phyloP scores from a whole-genome alignment of 1,140 invertebrate genomes.

The Globodera ellingtonae region DNA sequence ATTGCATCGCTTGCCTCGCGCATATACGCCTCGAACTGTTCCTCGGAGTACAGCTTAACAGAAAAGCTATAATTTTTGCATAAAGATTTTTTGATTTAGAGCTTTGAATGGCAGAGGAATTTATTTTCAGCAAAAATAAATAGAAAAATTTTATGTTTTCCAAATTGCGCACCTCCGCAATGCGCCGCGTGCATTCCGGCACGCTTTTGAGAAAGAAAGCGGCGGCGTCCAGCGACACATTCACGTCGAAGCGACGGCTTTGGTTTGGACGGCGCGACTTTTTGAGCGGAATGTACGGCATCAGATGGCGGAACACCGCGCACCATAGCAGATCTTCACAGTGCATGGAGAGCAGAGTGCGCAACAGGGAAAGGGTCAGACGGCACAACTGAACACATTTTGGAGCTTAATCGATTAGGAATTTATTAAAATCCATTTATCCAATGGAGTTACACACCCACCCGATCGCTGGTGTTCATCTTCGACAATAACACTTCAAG shows the following conservation, averaged over 20 bases:
- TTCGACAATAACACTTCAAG: slow-evolving; percentile 66
- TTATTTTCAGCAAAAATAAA: too few species aligned
- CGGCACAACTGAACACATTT: slow-evolving; percentile 75
- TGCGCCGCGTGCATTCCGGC: slow-evolving; percentile 70
- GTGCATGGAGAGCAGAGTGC: slow-evolving; percentile 85
- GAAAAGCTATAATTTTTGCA: neutral
- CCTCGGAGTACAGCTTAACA: slow-evolving; percentile 44
- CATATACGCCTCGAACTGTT: slow-evolving; percentile 38
- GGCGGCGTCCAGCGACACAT: slow-evolving; percentile 75
- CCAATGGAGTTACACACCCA: slow-evolving; percentile 30
- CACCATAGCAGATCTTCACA: slow-evolving; percentile 97
- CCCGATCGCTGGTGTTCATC: slow-evolving; percentile 52
- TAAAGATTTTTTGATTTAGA: too few species aligned
- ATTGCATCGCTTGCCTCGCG: slow-evolving; percentile 48
- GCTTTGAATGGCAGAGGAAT: too few species aligned
- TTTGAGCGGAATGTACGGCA: slow-evolving; percentile 86
- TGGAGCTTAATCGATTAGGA: neutral
- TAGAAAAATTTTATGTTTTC: too few species aligned
- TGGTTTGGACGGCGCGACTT: slow-evolving; percentile 68
- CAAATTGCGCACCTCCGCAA: slow-evolving; percentile 39
- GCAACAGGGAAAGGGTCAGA: slow-evolving; percentile 84
- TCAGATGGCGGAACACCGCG: slow-evolving; percentile 82
- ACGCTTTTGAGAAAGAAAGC: slow-evolving; percentile 81
- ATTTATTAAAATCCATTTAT: neutral
- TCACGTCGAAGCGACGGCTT: slow-evolving; percentile 78